A percentile compares a stretch with the other conserved stretches of the same genome.
These are phyloP conservation scores for Aldabrachelys gigantea DNA, from an alignment of 2,113 vertebrate genomes.

Conservation along the genomic window DNA sequence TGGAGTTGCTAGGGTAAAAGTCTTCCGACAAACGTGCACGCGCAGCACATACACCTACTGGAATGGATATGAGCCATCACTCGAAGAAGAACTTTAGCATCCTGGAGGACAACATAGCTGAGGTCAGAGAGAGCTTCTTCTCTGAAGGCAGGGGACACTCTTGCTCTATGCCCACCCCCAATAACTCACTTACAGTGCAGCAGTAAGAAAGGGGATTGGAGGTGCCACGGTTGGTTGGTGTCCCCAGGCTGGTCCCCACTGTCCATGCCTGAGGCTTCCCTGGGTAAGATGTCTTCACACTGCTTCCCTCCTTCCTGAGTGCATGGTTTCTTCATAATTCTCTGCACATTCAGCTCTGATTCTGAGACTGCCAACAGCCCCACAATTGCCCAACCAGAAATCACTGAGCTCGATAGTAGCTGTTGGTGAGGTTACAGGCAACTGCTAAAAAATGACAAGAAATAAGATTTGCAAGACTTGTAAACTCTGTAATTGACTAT, in stretches of 20 bases:
- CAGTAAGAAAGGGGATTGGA: rapidly evolving
- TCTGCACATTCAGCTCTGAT: neutral
- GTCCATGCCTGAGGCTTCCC: neutral
- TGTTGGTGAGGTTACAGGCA: neutral
- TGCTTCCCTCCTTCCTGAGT: rapidly evolving
- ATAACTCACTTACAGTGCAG: neutral
- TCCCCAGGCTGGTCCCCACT: conserved; percentile 11
- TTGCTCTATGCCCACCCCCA: neutral
- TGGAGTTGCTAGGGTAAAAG: no score
- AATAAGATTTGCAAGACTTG: neutral
- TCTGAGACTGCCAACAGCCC: neutral
- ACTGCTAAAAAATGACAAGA: neutral
- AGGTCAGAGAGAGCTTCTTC: rapidly evolving
- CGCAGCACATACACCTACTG: no score
- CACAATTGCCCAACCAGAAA: neutral
- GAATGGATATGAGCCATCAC: no score
- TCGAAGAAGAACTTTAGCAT: neutral
- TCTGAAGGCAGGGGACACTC: neutral
- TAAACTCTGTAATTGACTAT: neutral
- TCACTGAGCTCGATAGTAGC: neutral
- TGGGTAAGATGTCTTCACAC: neutral
- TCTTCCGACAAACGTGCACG: no score
- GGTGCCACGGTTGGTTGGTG: neutral
- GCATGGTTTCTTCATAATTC: neutral
- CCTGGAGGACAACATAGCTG: rapidly evolving